Conservation (phyloP, 2,797 vertebrate genomes). For the Gadopsis marmoratus region DNA sequence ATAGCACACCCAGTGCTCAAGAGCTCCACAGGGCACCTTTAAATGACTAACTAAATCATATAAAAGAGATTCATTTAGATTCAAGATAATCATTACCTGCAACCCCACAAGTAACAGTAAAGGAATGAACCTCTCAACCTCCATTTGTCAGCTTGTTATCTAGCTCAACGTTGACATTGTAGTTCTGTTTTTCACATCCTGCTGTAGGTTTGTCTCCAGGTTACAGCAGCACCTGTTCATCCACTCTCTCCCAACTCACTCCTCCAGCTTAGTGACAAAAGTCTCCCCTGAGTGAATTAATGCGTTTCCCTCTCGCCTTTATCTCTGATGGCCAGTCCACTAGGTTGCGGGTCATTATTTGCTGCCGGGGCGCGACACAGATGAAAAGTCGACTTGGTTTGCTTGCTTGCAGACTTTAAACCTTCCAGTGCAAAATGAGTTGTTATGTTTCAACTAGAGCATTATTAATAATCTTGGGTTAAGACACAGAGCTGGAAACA, state of each 20-base stretch:
- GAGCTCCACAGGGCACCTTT: not conserved
- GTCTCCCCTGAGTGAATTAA: slow-evolving; percentile 55
- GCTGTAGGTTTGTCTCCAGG: slow-evolving; percentile 37
- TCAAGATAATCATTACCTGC: not conserved
- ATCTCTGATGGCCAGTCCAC: slow-evolving; percentile 52
- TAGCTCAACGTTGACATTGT: slow-evolving; percentile 23
- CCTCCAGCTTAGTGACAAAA: slow-evolving; percentile 45
- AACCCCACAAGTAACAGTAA: not conserved
- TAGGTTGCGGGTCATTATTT: slow-evolving; percentile 48
- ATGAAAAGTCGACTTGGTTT: slow-evolving; percentile 66
- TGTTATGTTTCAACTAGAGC: slow-evolving; percentile 71
- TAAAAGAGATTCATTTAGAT: not conserved
- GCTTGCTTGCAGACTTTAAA: slow-evolving; percentile 61
- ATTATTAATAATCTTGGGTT: slow-evolving; percentile 78
- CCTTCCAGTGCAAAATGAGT: slow-evolving; percentile 69
- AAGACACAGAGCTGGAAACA: slow-evolving; percentile 44
- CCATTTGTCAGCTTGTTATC: not conserved
- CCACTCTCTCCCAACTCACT: slow-evolving; percentile 15
- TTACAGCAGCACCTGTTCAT: slow-evolving; percentile 28
- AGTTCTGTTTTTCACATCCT: slow-evolving; percentile 26
- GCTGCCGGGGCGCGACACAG: slow-evolving; percentile 18
- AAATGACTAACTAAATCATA: not conserved
- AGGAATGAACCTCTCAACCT: not conserved
- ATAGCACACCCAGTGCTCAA: not conserved
- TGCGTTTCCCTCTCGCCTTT: slow-evolving; percentile 39